Percentiles rank a stretch among this genome's conserved stretches.
Conservation (phyloP, 2,797 vertebrate species). For the Amazona ochrocephala region DNA sequence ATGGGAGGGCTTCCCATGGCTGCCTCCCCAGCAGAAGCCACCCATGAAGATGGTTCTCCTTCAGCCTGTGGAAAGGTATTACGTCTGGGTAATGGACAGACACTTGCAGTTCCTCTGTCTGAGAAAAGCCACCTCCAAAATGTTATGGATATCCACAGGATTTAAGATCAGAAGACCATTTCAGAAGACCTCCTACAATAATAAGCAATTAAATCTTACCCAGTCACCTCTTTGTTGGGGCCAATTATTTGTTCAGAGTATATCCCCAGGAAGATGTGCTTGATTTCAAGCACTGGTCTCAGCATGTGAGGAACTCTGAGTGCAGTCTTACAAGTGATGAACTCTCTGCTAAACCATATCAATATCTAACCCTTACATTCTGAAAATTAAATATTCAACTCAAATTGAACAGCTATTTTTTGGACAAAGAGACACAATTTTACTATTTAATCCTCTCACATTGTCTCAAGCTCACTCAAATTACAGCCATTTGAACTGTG, state of each 20-base stretch:
- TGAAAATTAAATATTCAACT: constrained; percentile 34
- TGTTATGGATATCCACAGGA: not conserved
- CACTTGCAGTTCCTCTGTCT: not conserved
- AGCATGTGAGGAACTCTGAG: constrained; percentile 19
- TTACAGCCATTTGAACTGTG: constrained; percentile 29
- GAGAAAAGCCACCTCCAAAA: not conserved
- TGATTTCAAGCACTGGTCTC: constrained; percentile 27
- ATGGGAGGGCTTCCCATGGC: not conserved
- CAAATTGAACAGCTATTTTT: constrained; percentile 20
- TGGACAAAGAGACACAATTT: not conserved
- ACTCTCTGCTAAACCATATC: constrained; percentile 26
- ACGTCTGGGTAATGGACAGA: not conserved
- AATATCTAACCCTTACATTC: constrained; percentile 15
- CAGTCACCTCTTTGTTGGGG: not conserved
- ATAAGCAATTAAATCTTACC: not conserved
- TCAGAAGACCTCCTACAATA: not conserved
- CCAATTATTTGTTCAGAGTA: not conserved
- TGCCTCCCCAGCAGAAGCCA: not conserved
- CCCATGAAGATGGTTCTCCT: not conserved
- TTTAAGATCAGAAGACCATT: not conserved
- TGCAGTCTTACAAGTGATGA: not conserved
- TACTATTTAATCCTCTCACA: constrained; percentile 24
- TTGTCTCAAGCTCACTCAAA: constrained; percentile 40
- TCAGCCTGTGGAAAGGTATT: not conserved
- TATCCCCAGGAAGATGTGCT: not conserved